Evolutionary conservation across 1,140 invertebrate species (phyloP).

Genomic region (Ectropis grisescens): DNA sequence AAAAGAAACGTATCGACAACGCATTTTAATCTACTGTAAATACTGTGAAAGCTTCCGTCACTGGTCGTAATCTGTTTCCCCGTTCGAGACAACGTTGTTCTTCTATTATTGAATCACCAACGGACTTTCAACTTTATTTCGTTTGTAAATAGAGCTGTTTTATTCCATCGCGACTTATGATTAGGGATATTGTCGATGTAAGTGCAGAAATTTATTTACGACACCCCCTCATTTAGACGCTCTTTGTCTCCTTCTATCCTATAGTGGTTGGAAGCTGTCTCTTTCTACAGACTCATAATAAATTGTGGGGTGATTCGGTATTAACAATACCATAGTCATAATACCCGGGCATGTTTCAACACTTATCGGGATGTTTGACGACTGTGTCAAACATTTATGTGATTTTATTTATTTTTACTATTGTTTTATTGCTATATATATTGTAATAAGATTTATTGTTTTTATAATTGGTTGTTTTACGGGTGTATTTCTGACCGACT

Average conservation of each 20-base stretch:
- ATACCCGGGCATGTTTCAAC: conserved; percentile 26
- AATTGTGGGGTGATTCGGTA: conserved; percentile 33
- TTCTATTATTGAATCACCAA: conserved; percentile 1
- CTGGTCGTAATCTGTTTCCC: conserved; percentile 30
- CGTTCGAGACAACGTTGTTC: conserved; percentile 22
- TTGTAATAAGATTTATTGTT: no score
- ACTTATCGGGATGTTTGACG: conserved; percentile 17
- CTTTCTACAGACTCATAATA: conserved; percentile 18
- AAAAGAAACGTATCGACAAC: no score
- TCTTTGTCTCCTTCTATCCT: conserved; percentile 16
- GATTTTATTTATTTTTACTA: no score
- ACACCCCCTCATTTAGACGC: conserved; percentile 33
- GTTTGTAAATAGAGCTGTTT: conserved; percentile 3
- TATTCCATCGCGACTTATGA: conserved; percentile 1
- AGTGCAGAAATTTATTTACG: conserved; percentile 34
- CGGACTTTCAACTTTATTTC: conserved; percentile 4
- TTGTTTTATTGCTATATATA: no score
- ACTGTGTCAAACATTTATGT: conserved; percentile 5
- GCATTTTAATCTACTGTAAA: conserved; percentile 28
- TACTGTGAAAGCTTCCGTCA: conserved; percentile 27
- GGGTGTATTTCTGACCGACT: no score
- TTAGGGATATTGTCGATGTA: conserved; percentile 25
- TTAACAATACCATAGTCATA: conserved; percentile 35
- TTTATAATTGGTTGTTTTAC: no score
- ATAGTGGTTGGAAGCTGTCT: conserved; percentile 10